phyloP scores from a whole-genome alignment of 2,888 invertebrate species.

The Pristionchus entomophagus region DNA sequence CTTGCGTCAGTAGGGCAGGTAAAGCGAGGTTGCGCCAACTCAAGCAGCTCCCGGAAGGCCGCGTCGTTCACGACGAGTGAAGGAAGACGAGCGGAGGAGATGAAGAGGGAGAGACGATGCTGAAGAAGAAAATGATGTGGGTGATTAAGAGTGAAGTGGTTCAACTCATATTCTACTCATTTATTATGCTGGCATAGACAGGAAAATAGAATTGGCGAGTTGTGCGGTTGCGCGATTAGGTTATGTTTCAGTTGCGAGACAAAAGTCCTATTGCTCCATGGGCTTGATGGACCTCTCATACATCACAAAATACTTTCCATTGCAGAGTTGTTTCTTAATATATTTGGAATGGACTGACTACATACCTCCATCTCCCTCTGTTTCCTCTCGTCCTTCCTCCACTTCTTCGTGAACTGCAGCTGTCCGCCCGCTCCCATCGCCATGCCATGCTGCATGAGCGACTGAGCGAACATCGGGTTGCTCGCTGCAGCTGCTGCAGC shows the following conservation, averaged over 20 bases:
- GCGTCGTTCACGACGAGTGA: slow-evolving; percentile 56
- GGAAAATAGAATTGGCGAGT: too few relatives aligned
- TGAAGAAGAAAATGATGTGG: neutral
- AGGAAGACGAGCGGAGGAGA: slow-evolving; percentile 50
- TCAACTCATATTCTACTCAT: too few relatives aligned
- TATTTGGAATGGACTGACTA: neutral
- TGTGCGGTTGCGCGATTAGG: too few relatives aligned
- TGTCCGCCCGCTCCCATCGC: slow-evolving; percentile 56
- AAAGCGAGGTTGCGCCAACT: slow-evolving; percentile 70
- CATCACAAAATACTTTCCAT: too few relatives aligned
- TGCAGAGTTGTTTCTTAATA: too few relatives aligned
- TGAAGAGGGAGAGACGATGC: slow-evolving; percentile 28
- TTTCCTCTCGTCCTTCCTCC: slow-evolving; percentile 69
- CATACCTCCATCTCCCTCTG: slow-evolving; percentile 63
- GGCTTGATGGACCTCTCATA: too few relatives aligned
- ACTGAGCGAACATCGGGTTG: slow-evolving; percentile 32
- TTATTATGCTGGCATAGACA: too few relatives aligned
- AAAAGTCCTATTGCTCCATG: too few relatives aligned
- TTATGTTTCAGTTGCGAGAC: too few relatives aligned
- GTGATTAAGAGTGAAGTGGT: too few relatives aligned
- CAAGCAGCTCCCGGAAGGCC: slow-evolving; percentile 67
- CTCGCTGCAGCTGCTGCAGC: neutral
- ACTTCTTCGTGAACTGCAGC: slow-evolving; percentile 64
- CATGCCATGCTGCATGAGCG: slow-evolving; percentile 50
- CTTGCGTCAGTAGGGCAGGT: slow-evolving; percentile 58